Conservation (phyloP, 2,888 invertebrate species). For the Rhogogaster chlorosoma region DNA sequence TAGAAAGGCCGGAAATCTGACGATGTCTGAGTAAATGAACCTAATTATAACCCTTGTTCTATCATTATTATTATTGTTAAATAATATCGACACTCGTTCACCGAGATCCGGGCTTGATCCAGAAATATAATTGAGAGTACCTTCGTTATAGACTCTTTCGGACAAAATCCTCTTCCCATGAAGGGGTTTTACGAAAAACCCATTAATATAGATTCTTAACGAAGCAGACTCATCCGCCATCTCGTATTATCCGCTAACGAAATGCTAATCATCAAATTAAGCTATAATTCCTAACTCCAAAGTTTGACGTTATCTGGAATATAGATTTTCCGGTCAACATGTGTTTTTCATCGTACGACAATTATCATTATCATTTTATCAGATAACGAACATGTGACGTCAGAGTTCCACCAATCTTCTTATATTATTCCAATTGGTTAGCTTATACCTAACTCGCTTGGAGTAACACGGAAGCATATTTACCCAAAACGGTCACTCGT, state of each 20-base stretch:
- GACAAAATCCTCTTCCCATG: background rate
- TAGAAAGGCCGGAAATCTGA: background rate
- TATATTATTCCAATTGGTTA: background rate
- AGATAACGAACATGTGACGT: background rate
- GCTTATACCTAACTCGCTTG: background rate
- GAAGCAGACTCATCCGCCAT: background rate
- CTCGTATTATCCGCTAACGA: background rate
- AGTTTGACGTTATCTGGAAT: background rate
- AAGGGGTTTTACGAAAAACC: background rate
- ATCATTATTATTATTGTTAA: background rate
- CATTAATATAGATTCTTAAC: background rate
- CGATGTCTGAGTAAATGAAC: background rate
- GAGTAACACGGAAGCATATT: background rate
- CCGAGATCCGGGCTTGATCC: background rate
- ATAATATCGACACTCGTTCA: background rate
- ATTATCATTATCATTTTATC: background rate
- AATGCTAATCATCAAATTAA: background rate
- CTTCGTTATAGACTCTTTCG: background rate
- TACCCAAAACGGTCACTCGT: constrained; percentile 3
- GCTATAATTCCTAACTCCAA: background rate
- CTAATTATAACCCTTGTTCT: background rate
- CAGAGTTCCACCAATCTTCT: background rate
- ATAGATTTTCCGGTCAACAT: background rate
- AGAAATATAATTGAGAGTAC: background rate
- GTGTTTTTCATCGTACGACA: too few species aligned